Evolutionary conservation across 2,888 invertebrate species (phyloP), one percentile per base, ranked within the genome.

Genomic region (Dynastes maya): DNA sequence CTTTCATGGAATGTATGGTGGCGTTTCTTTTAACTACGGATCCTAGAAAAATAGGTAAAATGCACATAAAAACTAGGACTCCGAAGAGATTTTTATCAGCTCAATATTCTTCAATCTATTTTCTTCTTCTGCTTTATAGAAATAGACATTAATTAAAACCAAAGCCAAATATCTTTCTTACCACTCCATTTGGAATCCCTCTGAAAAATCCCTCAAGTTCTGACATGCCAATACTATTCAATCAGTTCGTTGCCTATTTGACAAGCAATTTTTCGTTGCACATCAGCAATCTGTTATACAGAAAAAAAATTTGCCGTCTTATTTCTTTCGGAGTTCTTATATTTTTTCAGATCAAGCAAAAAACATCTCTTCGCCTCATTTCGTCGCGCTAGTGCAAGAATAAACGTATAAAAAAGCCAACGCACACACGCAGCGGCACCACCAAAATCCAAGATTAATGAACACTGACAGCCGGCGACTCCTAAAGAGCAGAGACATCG

Each of bases 381-480:
- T 6, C 51, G 68, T 27, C 49, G 65, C 40, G 2, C 45, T 45
- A 63, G 32, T 8, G 63, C 11, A 63, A 32, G 13, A 53, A 40
- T 13, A 40, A 1, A 13, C 51, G 9, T 22, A 51, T 4, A 29
- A 68, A 68, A 51, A 51, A 68, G 40, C 13, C 11, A 67, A 67
- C 22, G 51, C 51, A 27, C 51, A 29, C 27, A 29, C 29, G 45
- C 40, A 67, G 27, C 68, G 27, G n/a, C 68, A 68, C 16, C 65
- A 65, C 29, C 49, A 51, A 40, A 40, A 61, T 61, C 29, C 40
- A 68, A 76, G 76, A 76, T 67, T 68, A 76, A 76, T 67, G 76
- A 76, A 68, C 55, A 37, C 68, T 49, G 37, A 11, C 45, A 9
- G 72, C 37, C 61, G 72, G 64, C 13, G 32, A 49, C 45, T 64